A percentile compares a stretch with the other conserved stretches of the same genome.
Conservation (phyloP, 1,140 invertebrate species). For the Papilio glaucus region DNA sequence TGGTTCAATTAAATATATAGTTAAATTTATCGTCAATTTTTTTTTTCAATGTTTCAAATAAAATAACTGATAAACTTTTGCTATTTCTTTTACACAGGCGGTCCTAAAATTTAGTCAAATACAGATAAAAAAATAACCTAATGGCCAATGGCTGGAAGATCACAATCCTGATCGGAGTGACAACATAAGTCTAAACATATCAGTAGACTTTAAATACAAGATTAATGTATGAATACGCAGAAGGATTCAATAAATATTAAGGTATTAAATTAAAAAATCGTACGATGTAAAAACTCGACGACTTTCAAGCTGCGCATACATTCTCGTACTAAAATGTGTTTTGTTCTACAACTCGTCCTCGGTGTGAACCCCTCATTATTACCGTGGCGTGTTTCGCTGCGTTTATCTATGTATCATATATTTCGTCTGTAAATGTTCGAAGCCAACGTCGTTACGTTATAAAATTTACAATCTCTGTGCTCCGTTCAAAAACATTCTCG, state of each 20-base stretch:
- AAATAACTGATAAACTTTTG: not conserved
- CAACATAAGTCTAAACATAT: not conserved
- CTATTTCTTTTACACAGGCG: not conserved
- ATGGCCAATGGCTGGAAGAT: not conserved
- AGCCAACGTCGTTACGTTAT: slow-evolving; percentile 15
- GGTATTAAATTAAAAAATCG: slow-evolving; percentile 37
- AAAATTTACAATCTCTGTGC: slow-evolving; percentile 14
- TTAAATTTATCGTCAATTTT: too few species aligned
- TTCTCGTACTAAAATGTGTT: slow-evolving; percentile 59
- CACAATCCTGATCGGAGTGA: not conserved
- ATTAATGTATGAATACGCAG: not conserved
- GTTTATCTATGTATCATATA: slow-evolving; percentile 14
- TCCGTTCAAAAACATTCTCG: slow-evolving; percentile 11
- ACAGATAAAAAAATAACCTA: not conserved
- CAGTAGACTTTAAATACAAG: not conserved
- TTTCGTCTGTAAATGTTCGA: slow-evolving; percentile 1
- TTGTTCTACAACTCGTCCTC: slow-evolving; percentile 56
- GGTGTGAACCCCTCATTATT: slow-evolving; percentile 11
- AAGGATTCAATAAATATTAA: not conserved
- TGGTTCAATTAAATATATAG: too few species aligned
- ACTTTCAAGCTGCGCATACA: slow-evolving; percentile 46
- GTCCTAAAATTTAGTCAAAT: not conserved
- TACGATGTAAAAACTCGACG: slow-evolving; percentile 39
- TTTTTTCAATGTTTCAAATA: not conserved
- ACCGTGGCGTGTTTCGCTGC: slow-evolving; percentile 3